Evolutionary conservation across 1,140 invertebrate species (phyloP), one percentile per base, ranked within the genome.

Genomic region (Metopolophium dirhodum): DNA sequence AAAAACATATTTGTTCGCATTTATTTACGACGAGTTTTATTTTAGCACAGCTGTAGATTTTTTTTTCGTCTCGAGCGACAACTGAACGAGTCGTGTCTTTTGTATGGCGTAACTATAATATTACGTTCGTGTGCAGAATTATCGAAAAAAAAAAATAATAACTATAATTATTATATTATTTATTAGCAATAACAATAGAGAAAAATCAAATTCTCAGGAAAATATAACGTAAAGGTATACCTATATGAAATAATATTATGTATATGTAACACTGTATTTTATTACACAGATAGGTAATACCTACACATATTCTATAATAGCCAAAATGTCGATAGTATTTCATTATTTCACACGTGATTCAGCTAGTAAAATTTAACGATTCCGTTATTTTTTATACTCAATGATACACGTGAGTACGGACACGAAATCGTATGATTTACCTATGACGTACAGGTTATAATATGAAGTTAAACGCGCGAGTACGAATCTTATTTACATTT

Each of bases 1-100:
- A 68, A 68, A 91, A 91, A 91, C 77, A 83, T 93, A 93, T 86
- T 93, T 86, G 82, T 93, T 86, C 91, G 91, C 23, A n/a, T 85
- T 86, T 93, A 93, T 93, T 86, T 93, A 93, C 82, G 91, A 85
- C 35, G 47, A 86, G 49, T 86, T 86, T 86, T 93, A 86, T 85
- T 93, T 93, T 86, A 86, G 35, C 35, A 85, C 91, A 86, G 91
- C 91, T 93, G 91, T 93, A 47, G 26, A 4, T 45, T 90, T 57
- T 90, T 88, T 54, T 54, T 89, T 88, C 47, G 30, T 51, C n/a
- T 47, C 45, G 8, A 37, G 30, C 30, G 14, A 68, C 61, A 11
- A 68, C 30, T 14, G 83, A 86, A 86, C 85, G 7, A 57, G 51
- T 54, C 20, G 22, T 54, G 6, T 57, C 37, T 90, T 90, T 90